phyloP scores from a whole-genome alignment of 2,113 vertebrate species.

The Etia nguti region DNA sequence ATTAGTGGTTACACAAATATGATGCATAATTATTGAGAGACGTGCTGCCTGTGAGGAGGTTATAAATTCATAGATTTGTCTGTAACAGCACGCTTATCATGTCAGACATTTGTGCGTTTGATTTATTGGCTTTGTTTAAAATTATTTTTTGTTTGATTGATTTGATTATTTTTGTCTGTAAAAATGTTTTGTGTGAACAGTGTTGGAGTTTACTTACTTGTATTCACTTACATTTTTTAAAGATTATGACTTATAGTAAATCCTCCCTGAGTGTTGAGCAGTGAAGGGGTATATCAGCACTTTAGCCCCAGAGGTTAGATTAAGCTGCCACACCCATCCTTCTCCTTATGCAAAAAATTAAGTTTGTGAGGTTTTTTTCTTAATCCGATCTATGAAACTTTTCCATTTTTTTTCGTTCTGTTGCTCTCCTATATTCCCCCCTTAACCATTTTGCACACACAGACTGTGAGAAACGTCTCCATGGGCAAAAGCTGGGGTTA shows the following conservation, averaged over 20 bases:
- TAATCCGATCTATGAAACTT: conserved; percentile 29
- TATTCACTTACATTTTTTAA: background rate
- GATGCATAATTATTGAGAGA: background rate
- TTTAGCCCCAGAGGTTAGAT: conserved; percentile 34
- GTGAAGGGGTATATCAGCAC: background rate
- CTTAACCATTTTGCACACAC: background rate
- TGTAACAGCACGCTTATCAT: background rate
- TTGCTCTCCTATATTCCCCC: conserved; percentile 2
- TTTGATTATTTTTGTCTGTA: background rate
- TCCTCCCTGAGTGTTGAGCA: background rate
- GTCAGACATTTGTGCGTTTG: background rate
- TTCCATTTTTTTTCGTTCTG: background rate
- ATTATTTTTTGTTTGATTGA: background rate
- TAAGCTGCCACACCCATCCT: conserved; percentile 15
- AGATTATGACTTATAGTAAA: background rate
- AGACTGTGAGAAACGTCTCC: background rate
- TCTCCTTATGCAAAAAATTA: conserved; percentile 19
- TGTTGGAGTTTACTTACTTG: background rate
- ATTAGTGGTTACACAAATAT: background rate
- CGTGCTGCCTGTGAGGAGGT: background rate
- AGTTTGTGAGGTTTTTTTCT: conserved; percentile 49
- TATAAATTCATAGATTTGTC: background rate
- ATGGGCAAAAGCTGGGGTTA: background rate
- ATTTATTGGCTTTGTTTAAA: background rate
- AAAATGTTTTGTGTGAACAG: background rate